Evolutionary conservation across 1,140 invertebrate species (phyloP).

Genomic region (Magallana angulata): DNA sequence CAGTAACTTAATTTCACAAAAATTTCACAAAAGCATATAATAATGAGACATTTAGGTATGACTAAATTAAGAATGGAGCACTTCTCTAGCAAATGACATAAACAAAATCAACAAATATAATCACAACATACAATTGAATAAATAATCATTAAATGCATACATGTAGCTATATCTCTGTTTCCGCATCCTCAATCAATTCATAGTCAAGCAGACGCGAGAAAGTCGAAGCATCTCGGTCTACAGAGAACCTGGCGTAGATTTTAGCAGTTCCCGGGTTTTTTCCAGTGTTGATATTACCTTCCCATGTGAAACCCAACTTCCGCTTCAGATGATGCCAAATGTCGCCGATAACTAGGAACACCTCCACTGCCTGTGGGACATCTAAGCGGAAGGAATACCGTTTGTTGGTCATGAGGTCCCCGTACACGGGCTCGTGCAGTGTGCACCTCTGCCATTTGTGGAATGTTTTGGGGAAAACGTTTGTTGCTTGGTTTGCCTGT

Average conservation of each 20-base stretch:
- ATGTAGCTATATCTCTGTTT: constrained; percentile 69
- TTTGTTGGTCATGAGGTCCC: constrained; percentile 74
- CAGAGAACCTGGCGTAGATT: constrained; percentile 71
- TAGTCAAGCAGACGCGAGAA: constrained; percentile 75
- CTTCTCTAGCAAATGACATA: background rate
- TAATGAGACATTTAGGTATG: constrained; percentile 4
- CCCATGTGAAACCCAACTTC: constrained; percentile 74
- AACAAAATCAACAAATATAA: constrained; percentile 18
- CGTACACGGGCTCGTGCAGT: constrained; percentile 76
- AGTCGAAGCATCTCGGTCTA: constrained; percentile 67
- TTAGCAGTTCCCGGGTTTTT: constrained; percentile 61
- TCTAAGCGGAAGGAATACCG: constrained; percentile 74
- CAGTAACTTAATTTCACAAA: too few relatives aligned
- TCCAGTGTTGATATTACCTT: constrained; percentile 73
- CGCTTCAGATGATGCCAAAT: constrained; percentile 74
- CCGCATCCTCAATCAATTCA: constrained; percentile 72
- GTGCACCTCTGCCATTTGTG: constrained; percentile 76
- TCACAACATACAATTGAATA: background rate
- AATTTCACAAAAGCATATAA: background rate
- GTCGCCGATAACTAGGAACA: constrained; percentile 74
- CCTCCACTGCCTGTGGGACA: constrained; percentile 74
- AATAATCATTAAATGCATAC: constrained; percentile 12
- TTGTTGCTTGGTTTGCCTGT: constrained; percentile 70
- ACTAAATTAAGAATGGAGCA: background rate
- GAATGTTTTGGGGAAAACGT: constrained; percentile 75